Evolutionary conservation across 1,140 invertebrate species (phyloP).

Genomic region (Homarus americanus): DNA sequence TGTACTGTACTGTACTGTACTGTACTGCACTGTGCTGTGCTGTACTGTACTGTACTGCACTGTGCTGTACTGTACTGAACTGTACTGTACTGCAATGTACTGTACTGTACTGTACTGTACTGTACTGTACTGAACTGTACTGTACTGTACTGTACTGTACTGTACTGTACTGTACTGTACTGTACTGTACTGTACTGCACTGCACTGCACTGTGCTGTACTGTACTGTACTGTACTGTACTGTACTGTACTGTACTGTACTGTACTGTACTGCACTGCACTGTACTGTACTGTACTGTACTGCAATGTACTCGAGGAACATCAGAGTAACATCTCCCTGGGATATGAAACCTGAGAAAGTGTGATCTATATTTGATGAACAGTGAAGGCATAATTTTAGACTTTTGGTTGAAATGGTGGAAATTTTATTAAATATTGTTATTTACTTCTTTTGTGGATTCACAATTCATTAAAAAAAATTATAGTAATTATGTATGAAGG

Average conservation of each 20-base stretch:
- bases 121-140: slow-evolving; percentile 26
- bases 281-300: slow-evolving; percentile 22
- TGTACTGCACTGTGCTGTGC: slow-evolving; percentile 19
- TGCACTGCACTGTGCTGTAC: slow-evolving; percentile 19
- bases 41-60: slow-evolving; percentile 1
- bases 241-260: slow-evolving; percentile 27
- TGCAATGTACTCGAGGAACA: slow-evolving; percentile 2
- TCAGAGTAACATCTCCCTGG: too few species aligned
- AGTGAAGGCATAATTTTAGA: too few species aligned
- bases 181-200: slow-evolving; percentile 13
- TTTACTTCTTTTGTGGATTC: too few species aligned
- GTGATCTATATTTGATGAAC: too few species aligned
- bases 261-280: slow-evolving; percentile 13
- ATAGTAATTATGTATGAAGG: too few species aligned
- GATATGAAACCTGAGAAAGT: too few species aligned
- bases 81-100: too few species aligned
- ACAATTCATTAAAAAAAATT: too few species aligned
- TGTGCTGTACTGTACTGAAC: slow-evolving; percentile 71
- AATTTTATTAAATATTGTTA: too few species aligned
- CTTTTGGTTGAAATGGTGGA: too few species aligned
- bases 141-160: slow-evolving; percentile 20
- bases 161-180: slow-evolving; percentile 27
- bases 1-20: slow-evolving; percentile 15
- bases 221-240: slow-evolving; percentile 12
- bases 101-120: too few species aligned